phyloP scores from a whole-genome alignment of 2,797 vertebrate species.

The Chrysocyon brachyurus region DNA sequence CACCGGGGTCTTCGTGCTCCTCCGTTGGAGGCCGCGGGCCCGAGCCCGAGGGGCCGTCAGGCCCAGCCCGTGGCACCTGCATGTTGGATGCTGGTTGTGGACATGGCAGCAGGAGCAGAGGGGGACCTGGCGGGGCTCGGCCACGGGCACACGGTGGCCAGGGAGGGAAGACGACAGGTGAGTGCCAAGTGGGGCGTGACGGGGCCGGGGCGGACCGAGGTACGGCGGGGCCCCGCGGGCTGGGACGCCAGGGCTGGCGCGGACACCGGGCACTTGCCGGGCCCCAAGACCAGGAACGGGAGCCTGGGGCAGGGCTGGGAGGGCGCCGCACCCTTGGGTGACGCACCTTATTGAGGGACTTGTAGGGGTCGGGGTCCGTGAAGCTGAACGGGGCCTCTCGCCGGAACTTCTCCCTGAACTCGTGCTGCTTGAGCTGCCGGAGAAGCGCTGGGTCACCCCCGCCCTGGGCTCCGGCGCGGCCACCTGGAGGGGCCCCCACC shows the following conservation, averaged over 20 bases:
- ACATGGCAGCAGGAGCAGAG: background rate
- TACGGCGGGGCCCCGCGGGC: accelerated
- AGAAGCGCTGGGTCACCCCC: too few species aligned
- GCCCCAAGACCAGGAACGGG: background rate
- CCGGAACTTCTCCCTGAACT: constrained; percentile 88
- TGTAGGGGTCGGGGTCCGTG: constrained; percentile 83
- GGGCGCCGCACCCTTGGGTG: accelerated
- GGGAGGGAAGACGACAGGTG: background rate
- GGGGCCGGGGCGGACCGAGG: too few species aligned
- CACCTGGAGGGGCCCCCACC: background rate
- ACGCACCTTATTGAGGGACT: constrained; percentile 86
- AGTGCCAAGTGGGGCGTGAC: background rate
- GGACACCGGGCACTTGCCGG: accelerated
- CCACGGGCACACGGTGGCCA: too few species aligned
- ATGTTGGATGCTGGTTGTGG: accelerated
- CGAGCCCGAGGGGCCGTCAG: accelerated
- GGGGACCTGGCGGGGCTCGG: background rate
- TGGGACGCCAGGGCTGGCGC: accelerated
- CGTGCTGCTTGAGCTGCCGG: constrained; percentile 82
- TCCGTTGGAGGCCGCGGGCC: accelerated
- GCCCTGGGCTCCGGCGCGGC: too few species aligned
- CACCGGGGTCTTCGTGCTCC: background rate
- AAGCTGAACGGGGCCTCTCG: constrained; percentile 86
- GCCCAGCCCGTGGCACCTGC: background rate
- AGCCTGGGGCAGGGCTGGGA: background rate